Conservation (phyloP, 2,888 invertebrate genomes). For the Drosophila prolongata region DNA sequence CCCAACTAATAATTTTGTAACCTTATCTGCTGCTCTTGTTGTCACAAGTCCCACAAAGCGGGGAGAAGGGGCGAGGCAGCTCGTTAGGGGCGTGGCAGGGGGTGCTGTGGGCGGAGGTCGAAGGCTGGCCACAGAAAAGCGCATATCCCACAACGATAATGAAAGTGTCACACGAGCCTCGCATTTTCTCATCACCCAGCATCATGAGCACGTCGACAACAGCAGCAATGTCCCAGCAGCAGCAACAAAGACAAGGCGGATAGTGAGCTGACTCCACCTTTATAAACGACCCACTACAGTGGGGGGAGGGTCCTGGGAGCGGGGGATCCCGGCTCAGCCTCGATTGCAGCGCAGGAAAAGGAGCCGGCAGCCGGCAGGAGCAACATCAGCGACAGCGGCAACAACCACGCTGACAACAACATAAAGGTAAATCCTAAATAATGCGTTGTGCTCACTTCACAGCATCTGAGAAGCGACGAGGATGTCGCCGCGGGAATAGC, state of each 20-base stretch:
- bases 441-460: slow-evolving; percentile 74
- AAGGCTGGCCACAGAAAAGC: slow-evolving; percentile 52
- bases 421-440: slow-evolving; percentile 82
- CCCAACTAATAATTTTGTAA: slow-evolving; percentile 82
- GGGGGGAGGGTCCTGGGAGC: slow-evolving; percentile 7
- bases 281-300: slow-evolving; percentile 51
- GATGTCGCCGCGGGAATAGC: slow-evolving; percentile 55
- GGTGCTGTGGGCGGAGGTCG: slow-evolving; percentile 7
- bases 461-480: slow-evolving; percentile 51
- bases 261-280: slow-evolving; percentile 48
- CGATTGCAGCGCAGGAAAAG: slow-evolving; percentile 59
- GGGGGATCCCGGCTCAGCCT: slow-evolving; percentile 8
- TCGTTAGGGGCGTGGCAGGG: background rate
- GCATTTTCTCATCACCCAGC: slow-evolving; percentile 81
- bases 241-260: slow-evolving; percentile 26
- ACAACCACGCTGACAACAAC: slow-evolving; percentile 70
- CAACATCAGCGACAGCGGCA: slow-evolving; percentile 34
- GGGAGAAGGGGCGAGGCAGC: background rate
- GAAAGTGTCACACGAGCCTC: slow-evolving; percentile 83
- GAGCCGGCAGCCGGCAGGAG: slow-evolving; percentile 35
- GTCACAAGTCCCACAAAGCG: slow-evolving; percentile 48
- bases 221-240: slow-evolving; percentile 5
- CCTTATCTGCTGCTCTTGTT: slow-evolving; percentile 73
- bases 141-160: slow-evolving; percentile 81
- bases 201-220: slow-evolving; percentile 47